A percentile compares a stretch with the other conserved stretches of the same genome.
Conservation (phyloP, 2,888 invertebrate species). For the Drosophila pseudotakahashii region DNA sequence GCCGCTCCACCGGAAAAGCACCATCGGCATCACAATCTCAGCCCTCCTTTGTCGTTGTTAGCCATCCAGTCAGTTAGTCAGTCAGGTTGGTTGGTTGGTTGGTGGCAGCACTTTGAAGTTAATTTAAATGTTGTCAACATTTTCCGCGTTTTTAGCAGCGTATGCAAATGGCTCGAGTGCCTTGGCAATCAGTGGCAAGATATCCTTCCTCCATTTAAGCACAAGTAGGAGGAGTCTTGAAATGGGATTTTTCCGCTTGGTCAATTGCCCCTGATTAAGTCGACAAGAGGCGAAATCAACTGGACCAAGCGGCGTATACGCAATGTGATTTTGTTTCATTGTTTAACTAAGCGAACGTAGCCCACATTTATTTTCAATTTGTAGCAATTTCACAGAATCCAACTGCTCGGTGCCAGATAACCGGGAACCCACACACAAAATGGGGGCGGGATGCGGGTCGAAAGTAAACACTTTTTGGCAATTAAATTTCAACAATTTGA, state of each 20-base stretch:
- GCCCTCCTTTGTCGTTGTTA: constrained; percentile 10
- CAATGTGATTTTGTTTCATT: constrained; percentile 64
- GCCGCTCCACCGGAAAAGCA: constrained; percentile 16
- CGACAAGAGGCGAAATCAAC: constrained; percentile 14
- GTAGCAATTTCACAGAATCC: constrained; percentile 18
- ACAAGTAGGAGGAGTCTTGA: constrained; percentile 16
- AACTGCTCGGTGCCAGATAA: constrained; percentile 37
- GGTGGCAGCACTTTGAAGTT: constrained; percentile 79
- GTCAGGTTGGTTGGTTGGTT: no score
- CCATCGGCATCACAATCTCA: constrained; percentile 18
- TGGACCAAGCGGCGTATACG: constrained; percentile 63
- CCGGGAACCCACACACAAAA: not conserved
- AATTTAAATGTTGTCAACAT: constrained; percentile 81
- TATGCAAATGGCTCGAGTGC: constrained; percentile 75
- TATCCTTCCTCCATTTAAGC: constrained; percentile 28
- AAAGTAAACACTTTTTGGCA: constrained; percentile 61
- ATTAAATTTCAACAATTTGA: constrained; percentile 66
- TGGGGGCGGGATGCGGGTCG: constrained; percentile 10
- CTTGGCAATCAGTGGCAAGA: constrained; percentile 52
- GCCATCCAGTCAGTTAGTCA: constrained; percentile 29
- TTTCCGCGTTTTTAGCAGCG: constrained; percentile 67
- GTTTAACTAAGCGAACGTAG: constrained; percentile 55
- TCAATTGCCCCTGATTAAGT: constrained; percentile 43
- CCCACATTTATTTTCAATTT: constrained; percentile 37
- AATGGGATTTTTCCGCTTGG: constrained; percentile 40